phyloP scores from a whole-genome alignment of 1,140 invertebrate species.

The Amphibalanus amphitrite region DNA sequence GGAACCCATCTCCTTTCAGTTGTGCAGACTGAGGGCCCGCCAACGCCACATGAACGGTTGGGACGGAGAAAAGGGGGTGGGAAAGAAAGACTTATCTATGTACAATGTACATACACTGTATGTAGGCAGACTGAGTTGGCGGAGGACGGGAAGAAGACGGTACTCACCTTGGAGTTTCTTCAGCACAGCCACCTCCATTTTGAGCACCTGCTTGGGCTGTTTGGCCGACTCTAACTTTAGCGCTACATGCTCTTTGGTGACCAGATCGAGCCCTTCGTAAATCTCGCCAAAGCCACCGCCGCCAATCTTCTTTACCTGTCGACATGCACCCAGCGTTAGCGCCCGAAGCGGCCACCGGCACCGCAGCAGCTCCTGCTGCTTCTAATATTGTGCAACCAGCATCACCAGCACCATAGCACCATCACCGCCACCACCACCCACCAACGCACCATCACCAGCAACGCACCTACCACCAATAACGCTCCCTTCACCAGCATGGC shows the following conservation, averaged over 20 bases:
- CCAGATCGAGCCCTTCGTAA: conserved; percentile 91
- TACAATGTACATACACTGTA: too few species aligned
- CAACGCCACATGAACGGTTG: too few species aligned
- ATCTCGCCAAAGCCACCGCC: conserved; percentile 99
- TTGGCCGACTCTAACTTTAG: conserved; percentile 95
- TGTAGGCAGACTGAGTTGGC: too few species aligned
- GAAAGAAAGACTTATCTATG: too few species aligned
- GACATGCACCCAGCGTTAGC: background rate
- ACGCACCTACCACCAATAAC: background rate
- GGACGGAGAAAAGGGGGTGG: too few species aligned
- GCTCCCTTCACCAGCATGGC: background rate
- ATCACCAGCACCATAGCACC: background rate
- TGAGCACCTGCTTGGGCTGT: conserved; percentile 98
- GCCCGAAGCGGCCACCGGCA: background rate
- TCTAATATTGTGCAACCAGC: too few species aligned
- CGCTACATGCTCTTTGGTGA: conserved; percentile 90
- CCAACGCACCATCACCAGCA: background rate
- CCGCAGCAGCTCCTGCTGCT: too few species aligned
- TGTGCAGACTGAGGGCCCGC: too few species aligned
- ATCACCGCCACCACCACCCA: background rate
- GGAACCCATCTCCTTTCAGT: too few species aligned
- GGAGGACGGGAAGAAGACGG: too few species aligned
- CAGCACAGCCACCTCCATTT: conserved; percentile 98
- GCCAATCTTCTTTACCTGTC: conserved; percentile 74
- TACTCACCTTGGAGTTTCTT: conserved; percentile 60